Evolutionary conservation across 2,797 vertebrate genomes (phyloP).

Genomic region (Sebastes cheni): DNA sequence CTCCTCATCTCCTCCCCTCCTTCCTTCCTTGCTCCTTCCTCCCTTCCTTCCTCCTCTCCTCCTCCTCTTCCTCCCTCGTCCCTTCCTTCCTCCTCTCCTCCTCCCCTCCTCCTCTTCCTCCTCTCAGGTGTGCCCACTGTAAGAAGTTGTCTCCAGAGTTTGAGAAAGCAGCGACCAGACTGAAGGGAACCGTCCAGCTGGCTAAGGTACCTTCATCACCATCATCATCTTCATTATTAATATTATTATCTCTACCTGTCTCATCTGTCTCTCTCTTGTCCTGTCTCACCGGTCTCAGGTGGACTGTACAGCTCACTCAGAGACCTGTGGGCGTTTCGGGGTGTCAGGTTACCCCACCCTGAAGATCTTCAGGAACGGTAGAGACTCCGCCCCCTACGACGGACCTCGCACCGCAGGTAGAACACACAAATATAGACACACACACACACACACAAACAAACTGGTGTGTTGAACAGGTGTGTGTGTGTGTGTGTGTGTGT

Average conservation of each 20-base stretch:
- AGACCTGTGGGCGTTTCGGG: conserved; percentile 74
- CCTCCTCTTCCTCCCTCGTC: too few relatives aligned
- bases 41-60: too few relatives aligned
- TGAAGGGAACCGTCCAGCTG: conserved; percentile 79
- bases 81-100: too few relatives aligned
- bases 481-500: neutral
- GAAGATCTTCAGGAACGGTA: conserved; percentile 81
- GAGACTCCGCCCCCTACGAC: conserved; percentile 75
- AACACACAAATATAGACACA: neutral
- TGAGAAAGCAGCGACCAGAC: conserved; percentile 76
- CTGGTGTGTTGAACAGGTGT: neutral
- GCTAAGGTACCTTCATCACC: conserved; percentile 67
- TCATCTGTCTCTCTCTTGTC: too few relatives aligned
- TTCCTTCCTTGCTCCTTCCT: too few relatives aligned
- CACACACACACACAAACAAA: neutral
- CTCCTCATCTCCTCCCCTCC: too few relatives aligned
- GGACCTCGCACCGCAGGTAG: conserved; percentile 76
- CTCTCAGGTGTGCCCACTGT: conserved; percentile 83
- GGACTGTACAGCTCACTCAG: conserved; percentile 76
- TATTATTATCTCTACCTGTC: too few relatives aligned
- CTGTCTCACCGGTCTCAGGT: conserved; percentile 62
- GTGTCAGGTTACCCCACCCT: conserved; percentile 81
- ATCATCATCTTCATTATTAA: too few relatives aligned
- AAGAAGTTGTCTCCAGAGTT: conserved; percentile 84
- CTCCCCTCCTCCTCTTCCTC: neutral